Base-by-base conservation (phyloP, 2,797 vertebrate genomes). In the Coregonus ussuriensis region DNA sequence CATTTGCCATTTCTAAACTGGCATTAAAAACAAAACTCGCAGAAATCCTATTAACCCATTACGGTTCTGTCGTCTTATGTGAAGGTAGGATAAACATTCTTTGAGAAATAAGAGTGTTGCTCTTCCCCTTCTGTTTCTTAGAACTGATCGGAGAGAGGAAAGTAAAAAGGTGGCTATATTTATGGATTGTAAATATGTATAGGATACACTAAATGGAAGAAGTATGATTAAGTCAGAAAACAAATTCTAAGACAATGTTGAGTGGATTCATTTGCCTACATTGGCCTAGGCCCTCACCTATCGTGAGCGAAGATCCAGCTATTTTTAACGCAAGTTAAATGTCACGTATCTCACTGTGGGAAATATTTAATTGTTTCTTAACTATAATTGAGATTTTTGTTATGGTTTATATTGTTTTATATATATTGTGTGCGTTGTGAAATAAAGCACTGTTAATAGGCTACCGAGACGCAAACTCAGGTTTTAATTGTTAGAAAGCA, bases 1-100 rank as follows among this genome's bases (percentile, higher is more conserved):
- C 93, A 95, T 95, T 90, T 98, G 97, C 89, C 96, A 95, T 90
- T 98, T 97, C 90, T 98, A 93, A 82, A 93, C 69, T 72, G 73
- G 74, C 79, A 72, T 72, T 70, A 21, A 25, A 53, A 35, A 14
- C 78, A 78, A 82, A 77, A 81, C 78, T 81, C 74, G 79, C 74
- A 76, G 77, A 76, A 82, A 71, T 78, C 69, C n/a, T 62, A 47
- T 47, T 13, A 47, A 84, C 78, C 85, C 87, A 74, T 71, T 91
- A 83, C 91, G 89, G 89, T 86, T 80, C 78, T 90, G 73, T 82
- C 89, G 77, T 88, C 93, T 85, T 90, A 81, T 93, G 89, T 93
- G 88, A 95, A 96, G 95, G 95, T 96, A 96, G 96, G 96, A 94
- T 91, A 88, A 90, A 88, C 80, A 89, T 89, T 93, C 87, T 91